Percentiles rank a stretch among this genome's conserved stretches.
phyloP scores from a whole-genome alignment of 2,888 invertebrate species.

The Tribolium freemani region DNA sequence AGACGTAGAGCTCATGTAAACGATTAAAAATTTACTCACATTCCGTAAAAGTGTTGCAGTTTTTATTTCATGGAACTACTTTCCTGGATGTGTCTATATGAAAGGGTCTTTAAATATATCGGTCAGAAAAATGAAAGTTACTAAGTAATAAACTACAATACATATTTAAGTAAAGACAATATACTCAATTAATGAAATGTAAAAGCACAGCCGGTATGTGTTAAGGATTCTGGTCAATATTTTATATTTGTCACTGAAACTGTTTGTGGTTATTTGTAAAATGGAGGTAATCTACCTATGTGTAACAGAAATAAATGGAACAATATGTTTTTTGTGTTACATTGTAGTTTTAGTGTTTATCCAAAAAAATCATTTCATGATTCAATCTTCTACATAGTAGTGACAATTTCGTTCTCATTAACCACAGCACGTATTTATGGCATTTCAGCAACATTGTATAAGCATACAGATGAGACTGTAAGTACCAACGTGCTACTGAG shows the following conservation, averaged over 20 bases:
- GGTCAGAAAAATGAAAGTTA: constrained; percentile 2
- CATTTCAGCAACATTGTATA: background rate
- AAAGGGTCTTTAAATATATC: constrained; percentile 24
- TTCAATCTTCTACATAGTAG: background rate
- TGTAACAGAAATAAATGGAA: constrained; percentile 32
- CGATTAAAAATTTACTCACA: background rate
- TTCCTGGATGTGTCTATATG: constrained; percentile 6
- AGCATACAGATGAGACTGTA: background rate
- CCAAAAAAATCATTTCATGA: background rate
- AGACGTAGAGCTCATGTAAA: background rate
- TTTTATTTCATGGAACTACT: background rate
- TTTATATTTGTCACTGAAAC: constrained; percentile 28
- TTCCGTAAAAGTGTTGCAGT: constrained; percentile 27
- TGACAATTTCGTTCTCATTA: background rate
- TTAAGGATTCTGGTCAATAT: constrained; percentile 33
- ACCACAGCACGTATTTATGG: background rate
- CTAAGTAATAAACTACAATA: background rate
- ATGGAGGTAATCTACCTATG: constrained; percentile 14
- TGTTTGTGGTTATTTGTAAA: constrained; percentile 30
- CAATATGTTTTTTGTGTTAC: constrained; percentile 13
- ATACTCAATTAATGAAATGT: background rate
- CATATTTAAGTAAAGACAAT: constrained; percentile 11
- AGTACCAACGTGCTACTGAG: background rate
- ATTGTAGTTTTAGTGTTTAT: background rate
- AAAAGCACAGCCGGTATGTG: constrained; percentile 7